Evolutionary conservation across 92 coral and sea anemone genomes (phyloP).

Genomic region (Bergia puertoricense): DNA sequence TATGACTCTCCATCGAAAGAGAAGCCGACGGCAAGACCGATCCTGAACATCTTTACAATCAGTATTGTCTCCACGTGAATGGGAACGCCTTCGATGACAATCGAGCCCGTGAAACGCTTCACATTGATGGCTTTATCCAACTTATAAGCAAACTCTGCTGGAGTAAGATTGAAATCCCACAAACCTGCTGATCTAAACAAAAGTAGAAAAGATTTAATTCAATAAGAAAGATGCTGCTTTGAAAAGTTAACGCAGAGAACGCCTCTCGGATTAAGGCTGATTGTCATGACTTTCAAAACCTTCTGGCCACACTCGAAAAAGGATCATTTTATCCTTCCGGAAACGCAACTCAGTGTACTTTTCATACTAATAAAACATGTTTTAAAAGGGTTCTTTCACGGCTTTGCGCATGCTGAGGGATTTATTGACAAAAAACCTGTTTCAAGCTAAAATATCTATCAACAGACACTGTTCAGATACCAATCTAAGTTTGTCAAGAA

Average conservation of each 20-base stretch:
- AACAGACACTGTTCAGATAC: too few species aligned
- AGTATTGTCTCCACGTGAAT: conserved; percentile 87
- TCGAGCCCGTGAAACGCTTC: conserved; percentile 83
- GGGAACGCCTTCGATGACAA: conserved; percentile 78
- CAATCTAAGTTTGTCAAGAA: too few species aligned
- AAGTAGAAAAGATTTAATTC: not conserved
- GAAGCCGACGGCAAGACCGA: conserved; percentile 87
- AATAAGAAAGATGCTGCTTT: not conserved
- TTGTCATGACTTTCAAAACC: too few species aligned
- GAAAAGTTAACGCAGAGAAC: not conserved
- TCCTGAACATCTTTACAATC: conserved; percentile 49
- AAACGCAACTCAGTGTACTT: too few species aligned
- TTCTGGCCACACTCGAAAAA: too few species aligned
- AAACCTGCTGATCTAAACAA: conserved; percentile 66
- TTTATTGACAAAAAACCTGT: too few species aligned
- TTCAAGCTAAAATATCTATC: too few species aligned
- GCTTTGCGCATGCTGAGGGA: too few species aligned
- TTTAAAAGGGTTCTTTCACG: too few species aligned
- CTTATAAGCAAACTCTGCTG: conserved; percentile 61
- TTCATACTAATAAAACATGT: too few species aligned
- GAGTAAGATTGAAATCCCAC: conserved; percentile 78
- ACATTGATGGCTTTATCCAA: conserved; percentile 63
- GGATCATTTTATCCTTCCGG: too few species aligned
- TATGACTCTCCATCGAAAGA: conserved; percentile 89
- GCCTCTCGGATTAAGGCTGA: too few species aligned